Conservation (phyloP, 2,888 invertebrate genomes). For the Nephrotoma guestfalica region DNA sequence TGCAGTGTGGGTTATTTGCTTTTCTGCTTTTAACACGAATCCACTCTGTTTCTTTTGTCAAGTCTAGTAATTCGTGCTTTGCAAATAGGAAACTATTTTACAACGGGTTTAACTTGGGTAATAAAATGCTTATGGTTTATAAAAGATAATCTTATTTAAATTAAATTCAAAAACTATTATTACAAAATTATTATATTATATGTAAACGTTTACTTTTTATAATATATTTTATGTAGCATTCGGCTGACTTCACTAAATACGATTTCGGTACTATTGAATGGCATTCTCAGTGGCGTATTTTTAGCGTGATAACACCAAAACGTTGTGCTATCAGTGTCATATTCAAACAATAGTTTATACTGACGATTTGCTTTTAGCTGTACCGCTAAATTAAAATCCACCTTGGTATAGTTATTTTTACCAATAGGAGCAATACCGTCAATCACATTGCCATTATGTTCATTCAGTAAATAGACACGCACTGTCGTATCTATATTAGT, state of each 20-base stretch:
- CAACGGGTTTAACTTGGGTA: too few relatives aligned
- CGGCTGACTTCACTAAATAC: not conserved
- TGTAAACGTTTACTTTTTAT: not conserved
- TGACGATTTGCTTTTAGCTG: not conserved
- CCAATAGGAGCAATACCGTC: not conserved
- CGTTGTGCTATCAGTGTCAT: not conserved
- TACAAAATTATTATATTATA: too few relatives aligned
- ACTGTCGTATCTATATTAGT: not conserved
- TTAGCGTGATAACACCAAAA: not conserved
- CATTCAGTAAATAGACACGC: not conserved
- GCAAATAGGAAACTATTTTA: too few relatives aligned
- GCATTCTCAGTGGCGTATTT: not conserved
- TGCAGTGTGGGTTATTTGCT: too few relatives aligned
- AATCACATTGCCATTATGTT: not conserved
- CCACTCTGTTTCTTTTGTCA: too few relatives aligned
- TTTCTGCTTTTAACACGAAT: too few relatives aligned
- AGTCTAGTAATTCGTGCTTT: too few relatives aligned
- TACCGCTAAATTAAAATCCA: not conserved
- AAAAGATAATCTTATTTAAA: too few relatives aligned
- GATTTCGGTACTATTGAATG: not conserved
- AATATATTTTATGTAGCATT: not conserved
- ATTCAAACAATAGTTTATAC: not conserved
- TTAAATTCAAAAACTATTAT: too few relatives aligned
- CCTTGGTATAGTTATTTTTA: not conserved
- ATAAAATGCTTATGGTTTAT: too few relatives aligned